These are phyloP conservation scores for Rapana venosa DNA, from an alignment of 2,888 invertebrate species.

Conservation along the genomic window DNA sequence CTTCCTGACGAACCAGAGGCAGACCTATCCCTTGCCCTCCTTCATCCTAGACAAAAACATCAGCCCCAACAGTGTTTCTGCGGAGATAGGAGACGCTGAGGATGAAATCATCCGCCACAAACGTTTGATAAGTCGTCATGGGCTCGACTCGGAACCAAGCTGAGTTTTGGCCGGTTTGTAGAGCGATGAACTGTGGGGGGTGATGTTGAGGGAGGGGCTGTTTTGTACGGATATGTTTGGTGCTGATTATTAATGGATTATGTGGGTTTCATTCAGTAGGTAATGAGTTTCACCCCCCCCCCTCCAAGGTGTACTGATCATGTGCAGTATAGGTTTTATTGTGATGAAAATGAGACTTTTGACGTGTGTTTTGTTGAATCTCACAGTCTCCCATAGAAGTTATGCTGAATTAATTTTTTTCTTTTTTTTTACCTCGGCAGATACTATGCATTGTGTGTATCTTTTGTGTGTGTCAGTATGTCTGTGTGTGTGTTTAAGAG, in stretches of 20 bases:
- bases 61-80: background rate
- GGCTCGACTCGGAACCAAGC: background rate
- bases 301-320: too few species aligned
- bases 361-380: too few species aligned
- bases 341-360: too few species aligned
- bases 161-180: background rate
- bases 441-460: too few species aligned
- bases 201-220: background rate
- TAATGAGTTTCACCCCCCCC: too few species aligned
- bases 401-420: too few species aligned
- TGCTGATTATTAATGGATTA: background rate
- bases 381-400: too few species aligned
- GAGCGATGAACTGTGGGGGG: background rate
- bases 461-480: too few species aligned
- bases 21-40: background rate
- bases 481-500: too few species aligned
- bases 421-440: too few species aligned
- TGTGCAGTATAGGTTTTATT: too few species aligned
- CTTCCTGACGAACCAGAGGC: background rate
- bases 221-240: background rate
- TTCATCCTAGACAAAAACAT: background rate
- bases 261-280: too few species aligned
- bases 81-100: background rate
- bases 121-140: background rate
- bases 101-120: background rate